A percentile compares a stretch with the other conserved stretches of the same genome.
phyloP scores from a whole-genome alignment of 2,113 vertebrate species.

The Sylvilagus bachmani region DNA sequence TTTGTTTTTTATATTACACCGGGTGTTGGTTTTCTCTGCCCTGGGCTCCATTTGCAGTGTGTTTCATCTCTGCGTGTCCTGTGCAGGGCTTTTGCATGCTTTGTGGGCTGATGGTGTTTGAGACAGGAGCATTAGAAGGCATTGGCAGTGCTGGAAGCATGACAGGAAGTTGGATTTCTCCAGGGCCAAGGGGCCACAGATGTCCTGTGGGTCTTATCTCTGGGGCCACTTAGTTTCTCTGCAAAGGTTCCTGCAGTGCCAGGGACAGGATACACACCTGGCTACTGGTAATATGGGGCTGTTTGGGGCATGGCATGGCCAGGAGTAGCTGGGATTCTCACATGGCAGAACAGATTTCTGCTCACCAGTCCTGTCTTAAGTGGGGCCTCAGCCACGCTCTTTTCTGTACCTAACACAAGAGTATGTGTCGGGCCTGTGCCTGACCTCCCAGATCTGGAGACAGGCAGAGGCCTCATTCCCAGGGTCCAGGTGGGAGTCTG shows the following conservation, averaged over 20 bases:
- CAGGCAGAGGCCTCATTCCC: neutral
- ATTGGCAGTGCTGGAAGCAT: neutral
- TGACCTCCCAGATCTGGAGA: neutral
- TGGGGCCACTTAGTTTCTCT: neutral
- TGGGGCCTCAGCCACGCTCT: neutral
- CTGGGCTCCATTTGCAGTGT: neutral
- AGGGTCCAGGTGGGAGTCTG: neutral
- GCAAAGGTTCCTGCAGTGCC: neutral
- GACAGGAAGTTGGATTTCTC: neutral
- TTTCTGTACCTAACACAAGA: neutral
- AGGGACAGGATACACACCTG: neutral
- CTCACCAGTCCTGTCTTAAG: no score
- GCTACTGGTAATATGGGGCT: neutral
- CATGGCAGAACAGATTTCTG: neutral
- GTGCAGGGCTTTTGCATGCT: neutral
- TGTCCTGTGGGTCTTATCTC: neutral
- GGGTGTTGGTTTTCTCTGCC: neutral
- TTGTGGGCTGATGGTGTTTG: neutral
- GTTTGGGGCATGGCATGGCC: no score
- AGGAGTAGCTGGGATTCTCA: no score
- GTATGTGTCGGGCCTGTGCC: neutral
- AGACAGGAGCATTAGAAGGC: neutral
- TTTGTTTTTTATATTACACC: neutral
- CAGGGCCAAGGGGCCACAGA: neutral
- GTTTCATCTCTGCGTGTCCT: neutral